Base-by-base conservation (phyloP, 2,888 invertebrate species). In the Lysandra coridon region DNA sequence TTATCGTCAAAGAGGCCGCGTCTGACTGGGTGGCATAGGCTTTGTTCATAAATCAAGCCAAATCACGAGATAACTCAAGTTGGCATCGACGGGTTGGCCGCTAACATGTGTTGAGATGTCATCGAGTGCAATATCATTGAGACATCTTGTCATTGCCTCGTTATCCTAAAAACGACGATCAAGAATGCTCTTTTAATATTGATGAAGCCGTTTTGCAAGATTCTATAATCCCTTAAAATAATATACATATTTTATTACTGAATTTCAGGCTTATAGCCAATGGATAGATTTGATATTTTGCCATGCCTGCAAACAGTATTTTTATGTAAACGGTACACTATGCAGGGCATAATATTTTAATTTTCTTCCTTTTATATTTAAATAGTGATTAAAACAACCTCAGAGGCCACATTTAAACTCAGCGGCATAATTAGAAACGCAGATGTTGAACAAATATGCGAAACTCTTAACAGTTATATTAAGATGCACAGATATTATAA, bases 1-100 rank as follows among this genome's bases (percentile, higher is more conserved):
- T 86, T 87, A 85, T 85, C 86, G 81, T 78, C 85, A 83, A 85
- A 83, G 81, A 74, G 33, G 80, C 84, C 83, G 81, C 80, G 37
- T 40, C 87, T 76, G 80, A 83, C 82, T 87, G 89, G 88, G 89
- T 88, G 88, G 88, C 83, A 83, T 83, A 76, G 77, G 44, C 73
- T 78, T 80, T 80, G 82, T 79, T 79, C 81, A 83, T 85, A 82
- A 81, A 83, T 85, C 84, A 83, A 77, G 79, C 64, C 33, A 74
- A 78, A 23, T 17, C 64, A 53, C 23, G 37, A 37, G 37, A 49
- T 40, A 44, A 14, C 14, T 60, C 73, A n/a, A 74, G 57, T 33
- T 57, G 64, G 78, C 37, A 60, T 73, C 40, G 57, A 40, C 4
- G 78, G 76, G 49, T 33, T 44, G 40, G 74, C 44, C 74, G 74